Evolutionary conservation across 2,797 vertebrate species (phyloP), one percentile per base, ranked within the genome.

Genomic region (Columba guinea): DNA sequence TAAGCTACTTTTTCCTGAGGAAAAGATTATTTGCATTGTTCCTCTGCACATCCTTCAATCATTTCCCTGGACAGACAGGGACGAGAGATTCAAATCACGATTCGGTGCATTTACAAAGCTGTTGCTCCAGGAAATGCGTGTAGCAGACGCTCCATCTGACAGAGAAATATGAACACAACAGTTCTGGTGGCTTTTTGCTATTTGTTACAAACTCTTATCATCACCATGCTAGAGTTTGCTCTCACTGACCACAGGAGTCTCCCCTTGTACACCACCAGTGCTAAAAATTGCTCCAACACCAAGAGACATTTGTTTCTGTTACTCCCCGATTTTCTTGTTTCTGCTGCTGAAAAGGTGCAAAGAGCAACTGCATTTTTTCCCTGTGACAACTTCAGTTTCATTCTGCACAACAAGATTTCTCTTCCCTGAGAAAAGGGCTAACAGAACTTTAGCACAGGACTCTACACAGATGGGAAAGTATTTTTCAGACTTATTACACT

Each of bases 161-260:
- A 94, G 62, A 73, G 82, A 91, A 96, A 93, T 85, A 95, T 8
- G 86, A 96, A 87, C 77, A 48, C 75, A 94, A 70, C 37, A 93
- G 49, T 10, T 79, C 0, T 70, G 68, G 62, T 64, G 71, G 24
- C 65, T 92, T 94, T 84, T 59, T 92, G 52, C 82, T 74, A 59
- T 85, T 96, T 93, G 34, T 79, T 68, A 95, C 53, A 71, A 48
- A 2, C 5, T 84, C 82, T 90, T 82, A 82, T 52, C 89, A 90
- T 68, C 77, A 58, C 37, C 4, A 3, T 3, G 27, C 51, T 79
- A 83, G 58, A 90, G 95, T 93, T 87, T 26, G 44, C 53, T 90
- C 59, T 89, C 46, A 7, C 63, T 89, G 86, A 22, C 79, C n/a
- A 20, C 9, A 80, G 46, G 49, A 94, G n/a, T 60, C 76, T 73